Evolutionary conservation across 2,888 invertebrate species (phyloP), one percentile per base, ranked within the genome.

Genomic region (Andrena haemorrhoa): DNA sequence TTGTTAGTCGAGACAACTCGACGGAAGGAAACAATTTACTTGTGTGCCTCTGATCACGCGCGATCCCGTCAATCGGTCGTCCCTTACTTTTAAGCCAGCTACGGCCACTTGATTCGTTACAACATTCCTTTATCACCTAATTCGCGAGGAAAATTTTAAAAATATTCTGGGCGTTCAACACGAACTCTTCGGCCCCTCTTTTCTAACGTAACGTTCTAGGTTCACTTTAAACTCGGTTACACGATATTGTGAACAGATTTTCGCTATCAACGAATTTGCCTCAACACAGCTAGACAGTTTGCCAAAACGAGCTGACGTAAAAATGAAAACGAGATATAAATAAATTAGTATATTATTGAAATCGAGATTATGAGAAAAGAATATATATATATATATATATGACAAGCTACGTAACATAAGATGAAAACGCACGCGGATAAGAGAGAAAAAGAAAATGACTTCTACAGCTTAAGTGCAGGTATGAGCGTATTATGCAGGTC

Each of bases 261-360:
- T 88, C 87, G 88, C 86, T 87, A 88, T 81, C 86, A 88, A 89
- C 83, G 84, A 90, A 91, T 90, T 90, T 90, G 89, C 89, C 90
- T 88, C 89, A 76, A 86, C 69, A 89, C 82, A 88, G 80, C 82
- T 88, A 83, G 84, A 88, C 82, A 69, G 89, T 89, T 89, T 87
- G 88, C 88, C 87, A 89, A 89, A 89, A 87, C 76, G 82, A 89
- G 87, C 87, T 87, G 88, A 88, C 81, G 51, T 86, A 82, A 56
- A 56, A 87, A 83, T 87, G 81, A 86, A 56, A 63, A 86, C 79
- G 64, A 88, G 79, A 84, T 86, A 86, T 85, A 86, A 88, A 87
- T 85, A 86, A 86, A 84, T 86, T 88, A 88, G 84, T 81, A 51
- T 84, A 83, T 70, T 79, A 87, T 77, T 81, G 73, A 87, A 86